phyloP scores from a whole-genome alignment of 1,140 invertebrate species.

The Saccostrea cuccullata region DNA sequence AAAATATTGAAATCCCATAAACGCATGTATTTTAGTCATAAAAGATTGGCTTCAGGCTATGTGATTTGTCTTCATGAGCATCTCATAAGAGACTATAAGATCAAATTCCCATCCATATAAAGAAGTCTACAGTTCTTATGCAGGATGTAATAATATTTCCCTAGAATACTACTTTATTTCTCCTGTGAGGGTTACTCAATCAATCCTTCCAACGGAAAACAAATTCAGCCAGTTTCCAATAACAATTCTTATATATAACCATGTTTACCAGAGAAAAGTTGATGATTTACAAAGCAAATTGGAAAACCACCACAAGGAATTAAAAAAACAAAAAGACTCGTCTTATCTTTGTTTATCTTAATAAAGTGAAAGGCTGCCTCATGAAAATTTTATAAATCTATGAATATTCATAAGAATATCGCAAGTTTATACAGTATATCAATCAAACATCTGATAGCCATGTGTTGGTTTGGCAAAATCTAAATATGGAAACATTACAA shows the following conservation, averaged over 20 bases:
- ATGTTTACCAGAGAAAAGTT: not conserved
- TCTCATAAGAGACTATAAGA: not conserved
- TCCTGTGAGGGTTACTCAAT: not conserved
- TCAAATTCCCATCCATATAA: not conserved
- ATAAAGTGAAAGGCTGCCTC: not conserved
- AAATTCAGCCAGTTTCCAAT: not conserved
- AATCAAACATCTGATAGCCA: not conserved
- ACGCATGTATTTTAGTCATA: no score
- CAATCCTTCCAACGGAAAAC: not conserved
- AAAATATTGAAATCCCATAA: no score
- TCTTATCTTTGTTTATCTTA: not conserved
- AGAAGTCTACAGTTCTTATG: not conserved
- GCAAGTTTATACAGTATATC: not conserved
- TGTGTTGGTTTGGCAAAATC: not conserved
- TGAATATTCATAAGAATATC: not conserved
- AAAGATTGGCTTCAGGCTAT: no score
- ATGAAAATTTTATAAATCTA: not conserved
- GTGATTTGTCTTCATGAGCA: no score
- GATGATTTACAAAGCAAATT: conserved; percentile 10
- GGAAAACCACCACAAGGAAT: not conserved
- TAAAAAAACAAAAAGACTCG: not conserved
- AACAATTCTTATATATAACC: not conserved
- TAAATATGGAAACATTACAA: no score
- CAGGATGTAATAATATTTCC: not conserved
- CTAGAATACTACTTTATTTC: not conserved